These are phyloP conservation scores for Lemur catta DNA, from an alignment of 2,797 vertebrate genomes.

Conservation along the genomic window DNA sequence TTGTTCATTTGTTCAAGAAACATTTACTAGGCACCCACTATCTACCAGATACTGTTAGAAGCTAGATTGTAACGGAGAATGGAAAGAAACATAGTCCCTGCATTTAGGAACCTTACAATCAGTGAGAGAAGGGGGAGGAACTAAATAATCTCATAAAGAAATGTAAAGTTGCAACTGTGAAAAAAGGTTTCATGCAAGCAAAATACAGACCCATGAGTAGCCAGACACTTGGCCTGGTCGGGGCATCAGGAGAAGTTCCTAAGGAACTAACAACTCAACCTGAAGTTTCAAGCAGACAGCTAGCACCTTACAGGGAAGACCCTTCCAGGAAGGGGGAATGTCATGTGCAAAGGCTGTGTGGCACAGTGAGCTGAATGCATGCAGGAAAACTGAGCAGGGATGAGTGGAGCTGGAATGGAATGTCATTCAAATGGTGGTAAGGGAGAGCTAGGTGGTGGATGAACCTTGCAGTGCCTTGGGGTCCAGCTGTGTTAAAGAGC, in stretches of 20 bases:
- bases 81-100: neutral
- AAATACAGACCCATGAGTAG: neutral
- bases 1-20: slow-evolving; percentile 20
- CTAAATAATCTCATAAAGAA: neutral
- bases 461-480: neutral
- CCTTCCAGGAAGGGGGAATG: neutral
- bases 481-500: neutral
- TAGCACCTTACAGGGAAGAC: neutral
- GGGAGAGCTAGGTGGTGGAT: neutral
- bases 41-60: neutral
- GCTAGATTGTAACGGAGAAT: neutral
- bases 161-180: neutral
- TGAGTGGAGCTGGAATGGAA: neutral
- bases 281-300: neutral
- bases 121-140: neutral
- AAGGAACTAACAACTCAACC: neutral
- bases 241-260: neutral
- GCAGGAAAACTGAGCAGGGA: neutral
- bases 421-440: neutral
- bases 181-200: neutral
- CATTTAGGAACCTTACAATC: neutral
- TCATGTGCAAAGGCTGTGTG: neutral
- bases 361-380: neutral
- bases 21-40: neutral
- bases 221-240: neutral